A percentile compares a stretch with the other conserved stretches of the same genome.
Evolutionary conservation across 2,797 vertebrate species (phyloP).

Genomic region (Sebastes baramenuke): DNA sequence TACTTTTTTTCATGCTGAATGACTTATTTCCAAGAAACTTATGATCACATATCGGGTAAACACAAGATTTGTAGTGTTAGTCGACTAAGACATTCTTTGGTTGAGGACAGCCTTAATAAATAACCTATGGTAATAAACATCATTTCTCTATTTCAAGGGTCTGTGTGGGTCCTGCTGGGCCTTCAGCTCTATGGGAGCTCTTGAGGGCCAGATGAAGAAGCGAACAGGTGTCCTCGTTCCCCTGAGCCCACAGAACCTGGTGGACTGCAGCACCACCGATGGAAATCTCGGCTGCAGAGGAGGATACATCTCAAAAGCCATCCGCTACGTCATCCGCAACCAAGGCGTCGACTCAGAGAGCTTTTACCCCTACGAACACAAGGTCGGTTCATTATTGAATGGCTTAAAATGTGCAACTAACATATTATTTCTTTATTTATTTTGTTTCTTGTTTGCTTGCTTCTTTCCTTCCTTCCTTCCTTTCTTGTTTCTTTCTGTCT

Average conservation of each 20-base stretch:
- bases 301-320: slow-evolving; percentile 77
- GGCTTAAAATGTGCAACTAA: background rate
- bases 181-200: slow-evolving; percentile 81
- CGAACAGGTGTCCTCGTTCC: slow-evolving; percentile 66
- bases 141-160: slow-evolving; percentile 55
- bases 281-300: slow-evolving; percentile 81
- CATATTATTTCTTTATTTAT: too few species aligned
- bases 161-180: slow-evolving; percentile 85
- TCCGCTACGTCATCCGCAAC: slow-evolving; percentile 76
- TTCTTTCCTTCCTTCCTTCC: background rate
- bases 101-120: too few species aligned
- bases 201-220: slow-evolving; percentile 83
- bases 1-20: too few species aligned
- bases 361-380: slow-evolving; percentile 79
- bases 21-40: too few species aligned
- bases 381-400: slow-evolving; percentile 54
- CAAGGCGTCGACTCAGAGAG: slow-evolving; percentile 78
- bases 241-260: slow-evolving; percentile 84
- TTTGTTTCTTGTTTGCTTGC: background rate
- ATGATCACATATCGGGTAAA: too few species aligned
- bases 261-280: slow-evolving; percentile 77
- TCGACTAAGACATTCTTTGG: too few species aligned
- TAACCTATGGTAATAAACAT: background rate
- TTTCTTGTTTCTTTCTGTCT: background rate
- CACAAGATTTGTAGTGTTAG: too few species aligned